Evolutionary conservation across 1,140 invertebrate species (phyloP).

Genomic region (Micrasema longulum): DNA sequence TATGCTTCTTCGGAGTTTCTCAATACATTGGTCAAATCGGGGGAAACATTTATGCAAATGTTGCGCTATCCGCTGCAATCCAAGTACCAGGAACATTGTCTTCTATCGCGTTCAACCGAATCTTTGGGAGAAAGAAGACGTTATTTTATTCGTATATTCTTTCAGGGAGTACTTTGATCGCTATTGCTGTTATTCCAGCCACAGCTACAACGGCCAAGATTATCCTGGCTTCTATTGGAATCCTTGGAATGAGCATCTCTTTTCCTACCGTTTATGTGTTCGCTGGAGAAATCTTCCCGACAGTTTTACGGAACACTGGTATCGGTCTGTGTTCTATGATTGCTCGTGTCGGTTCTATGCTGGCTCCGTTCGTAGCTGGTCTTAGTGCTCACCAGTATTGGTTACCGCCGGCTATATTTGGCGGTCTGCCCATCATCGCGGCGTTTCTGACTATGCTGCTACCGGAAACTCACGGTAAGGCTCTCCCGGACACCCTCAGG

Average conservation of each 20-base stretch:
- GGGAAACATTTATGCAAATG: constrained; percentile 80
- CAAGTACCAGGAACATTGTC: constrained; percentile 78
- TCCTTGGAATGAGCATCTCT: constrained; percentile 71
- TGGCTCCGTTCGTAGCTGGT: constrained; percentile 74
- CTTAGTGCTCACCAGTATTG: constrained; percentile 63
- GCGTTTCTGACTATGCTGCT: constrained; percentile 73
- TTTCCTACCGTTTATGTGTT: constrained; percentile 74
- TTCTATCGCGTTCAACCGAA: constrained; percentile 75
- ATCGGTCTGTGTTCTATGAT: constrained; percentile 73
- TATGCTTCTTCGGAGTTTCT: constrained; percentile 81
- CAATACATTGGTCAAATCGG: constrained; percentile 80
- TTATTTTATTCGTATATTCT: constrained; percentile 73
- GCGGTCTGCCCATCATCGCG: constrained; percentile 72
- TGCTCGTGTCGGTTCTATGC: constrained; percentile 73
- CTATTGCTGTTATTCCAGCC: constrained; percentile 69
- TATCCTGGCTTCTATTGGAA: constrained; percentile 71
- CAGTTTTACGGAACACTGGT: constrained; percentile 75
- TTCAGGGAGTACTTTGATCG: constrained; percentile 73
- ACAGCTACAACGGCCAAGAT: background rate
- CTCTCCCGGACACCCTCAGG: constrained; percentile 64
- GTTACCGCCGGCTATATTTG: constrained; percentile 79
- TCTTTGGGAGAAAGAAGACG: constrained; percentile 75
- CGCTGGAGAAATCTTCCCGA: constrained; percentile 77
- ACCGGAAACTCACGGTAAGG: constrained; percentile 70
- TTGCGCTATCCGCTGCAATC: constrained; percentile 74